Base-by-base conservation (phyloP, 1,140 invertebrate species). In the Calycopis cecrops region DNA sequence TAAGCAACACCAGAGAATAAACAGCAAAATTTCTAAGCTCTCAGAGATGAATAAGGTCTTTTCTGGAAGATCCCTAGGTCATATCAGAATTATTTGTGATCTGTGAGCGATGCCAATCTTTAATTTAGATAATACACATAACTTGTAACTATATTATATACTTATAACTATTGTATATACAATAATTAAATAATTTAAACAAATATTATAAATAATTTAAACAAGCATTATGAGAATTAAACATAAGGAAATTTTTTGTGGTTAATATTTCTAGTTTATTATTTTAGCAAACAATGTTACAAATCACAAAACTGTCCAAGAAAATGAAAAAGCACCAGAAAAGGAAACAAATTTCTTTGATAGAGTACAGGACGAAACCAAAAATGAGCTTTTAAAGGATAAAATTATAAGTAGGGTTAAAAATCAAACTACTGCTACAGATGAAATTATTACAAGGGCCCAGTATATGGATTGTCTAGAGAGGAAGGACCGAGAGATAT, bases 391-490 rank as follows among this genome's bases (percentile, higher is more conserved):
- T 16, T 79, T 88, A 37, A 93, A 91, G 73, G 92, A 93, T 63
- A 91, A 92, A 85, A 90, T 92, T 38, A 91, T 88, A 72, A 91
- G 89, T 64, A 79, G 79, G 75, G 74, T 82, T 1, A 12, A 65
- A 65, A 28, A 28, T 28, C 56, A 68, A 62, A 69, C 82, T 84
- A 56, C 71, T 82, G 75, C 88, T 37, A 73, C 88, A 10, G 89
- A 91, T 60, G 88, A 89, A 60, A 79, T 88, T 48, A 89, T 91
- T 52, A 89, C 85, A 28, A 84, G 87, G 34, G 87, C 89, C 17
- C 90, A 91, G 65, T 90, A 92, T 65, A 85, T 90, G 67, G 91
- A 91, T 51, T 90, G 93, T 47, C 69, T 95, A 53, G 90, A 92
- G 62, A 90, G 90, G 64, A 91, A 92, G 67, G 91, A 93, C 63